Base-by-base conservation (phyloP, 2,888 invertebrate genomes). In the Acleris laterana region DNA sequence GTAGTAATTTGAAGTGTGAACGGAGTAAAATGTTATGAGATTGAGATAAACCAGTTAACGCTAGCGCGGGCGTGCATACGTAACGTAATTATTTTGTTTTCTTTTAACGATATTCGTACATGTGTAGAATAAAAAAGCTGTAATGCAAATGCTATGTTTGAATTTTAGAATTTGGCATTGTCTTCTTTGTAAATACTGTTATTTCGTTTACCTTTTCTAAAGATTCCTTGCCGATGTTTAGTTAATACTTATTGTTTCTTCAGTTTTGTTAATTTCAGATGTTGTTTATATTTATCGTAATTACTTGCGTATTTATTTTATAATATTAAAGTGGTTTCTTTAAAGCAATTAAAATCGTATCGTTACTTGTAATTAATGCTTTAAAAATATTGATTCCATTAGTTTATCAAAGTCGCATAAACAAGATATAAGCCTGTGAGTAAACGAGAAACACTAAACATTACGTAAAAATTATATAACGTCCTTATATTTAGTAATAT, bases 381-480 rank as follows among this genome's bases (percentile, higher is more conserved):
- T 22, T 9, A n/a, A 56, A 20, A 56, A 44, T 42, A 56, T 44
- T 44, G 11, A 25, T 52, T 28, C 46, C 57, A 52, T 25, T 55
- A 17, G 20, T 60, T 49, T 61, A 60, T 65, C 60, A 28, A 6
- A 51, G 17, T 7, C 19, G 16, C 19, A 55, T 65, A 65, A 61
- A 66, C 57, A 48, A 62, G 48, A 59, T 38, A 51, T 32, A 48
- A 46, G 22, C 32, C 20, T 22, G 25, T 57, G 61, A 6, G 66
- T 38, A 38, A 57, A 62, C 65, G 56, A 46, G 51, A 63, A 58
- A 62, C 51, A 44, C 52, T 62, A 57, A 57, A 44, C 20, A 68
- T 85, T 84, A 77, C 73, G 74, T 80, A 84, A 83, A 69, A 7
- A 64, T 85, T 82, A 75, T 72, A 68, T 77, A 83, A 79, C 63